Evolutionary conservation across 1,140 invertebrate species (phyloP), one percentile per base, ranked within the genome.

Genomic region (Papilio polyxenes): DNA sequence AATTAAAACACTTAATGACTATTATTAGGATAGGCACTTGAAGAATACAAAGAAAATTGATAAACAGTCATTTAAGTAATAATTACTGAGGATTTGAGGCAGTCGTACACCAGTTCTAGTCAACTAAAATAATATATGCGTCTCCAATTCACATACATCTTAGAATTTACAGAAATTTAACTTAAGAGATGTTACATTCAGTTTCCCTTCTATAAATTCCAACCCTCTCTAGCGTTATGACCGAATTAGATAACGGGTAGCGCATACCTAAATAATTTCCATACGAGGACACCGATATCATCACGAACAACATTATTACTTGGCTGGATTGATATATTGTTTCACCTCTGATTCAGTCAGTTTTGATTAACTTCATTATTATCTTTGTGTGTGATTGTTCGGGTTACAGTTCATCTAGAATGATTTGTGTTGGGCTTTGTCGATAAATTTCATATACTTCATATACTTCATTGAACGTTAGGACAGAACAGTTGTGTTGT

Each of bases 161-260:
- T 62, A 62, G n/a, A 62, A 69, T 69, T 37, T 37, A 37, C 31
- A 56, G 13, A 17, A 69, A 31, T 69, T 69, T 15, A 69, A 69
- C 65, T 13, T 69, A 69, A 69, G 31, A 13, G 7, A 37, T 69
- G 65, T 75, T 51, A 75, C 44, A 74, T 44, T 44, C 75, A 15
- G 9, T 82, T 85, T 85, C 81, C 75, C 81, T 75, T 51, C 78
- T 85, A 85, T 79, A 82, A 81, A 81, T 77, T 82, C 76, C 81
- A 75, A 44, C 49, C 76, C 83, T 65, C 83, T 75, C 23, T 53
- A 49, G 77, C 80, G 84, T 85, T 85, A 84, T 83, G 83, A 83
- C 81, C 78, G 83, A 85, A 83, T 85, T 83, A 85, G 84, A 85
- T 84, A 85, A 84, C 83, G 82, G 69, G 81, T 83, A 82, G 81